phyloP scores from a whole-genome alignment of 2,797 vertebrate genomes.

The Pangasius larnaudii region DNA sequence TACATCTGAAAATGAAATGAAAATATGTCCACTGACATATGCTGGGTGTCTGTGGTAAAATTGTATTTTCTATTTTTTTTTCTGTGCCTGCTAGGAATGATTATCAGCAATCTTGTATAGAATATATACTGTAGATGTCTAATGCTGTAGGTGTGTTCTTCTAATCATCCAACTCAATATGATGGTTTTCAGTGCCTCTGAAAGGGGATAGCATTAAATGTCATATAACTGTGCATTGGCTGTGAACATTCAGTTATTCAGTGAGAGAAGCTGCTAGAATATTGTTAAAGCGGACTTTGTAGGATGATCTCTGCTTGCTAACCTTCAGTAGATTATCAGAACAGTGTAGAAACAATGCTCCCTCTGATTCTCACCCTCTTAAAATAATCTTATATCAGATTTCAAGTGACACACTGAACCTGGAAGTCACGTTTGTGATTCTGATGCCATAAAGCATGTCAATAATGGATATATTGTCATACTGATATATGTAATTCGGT shows the following conservation, averaged over 20 bases:
- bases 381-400: constrained; percentile 14
- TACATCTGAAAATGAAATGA: too few species aligned
- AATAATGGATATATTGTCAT: background rate
- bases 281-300: background rate
- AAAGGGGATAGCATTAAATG: background rate
- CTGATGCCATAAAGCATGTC: background rate
- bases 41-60: too few species aligned
- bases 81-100: too few species aligned
- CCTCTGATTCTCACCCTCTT: background rate
- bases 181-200: background rate
- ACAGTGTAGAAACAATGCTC: background rate
- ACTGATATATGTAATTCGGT: background rate
- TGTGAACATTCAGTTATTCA: background rate
- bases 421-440: background rate
- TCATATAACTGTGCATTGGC: background rate
- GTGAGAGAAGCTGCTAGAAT: background rate
- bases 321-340: background rate
- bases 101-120: too few species aligned
- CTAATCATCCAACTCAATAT: background rate
- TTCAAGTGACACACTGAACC: background rate
- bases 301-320: background rate
- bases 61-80: too few species aligned
- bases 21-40: too few species aligned
- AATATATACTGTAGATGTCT: too few species aligned
- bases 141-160: background rate